Evolutionary conservation across 2,113 vertebrate genomes (phyloP), one percentile per base, ranked within the genome.

Genomic region (Archocentrus centrarchus): DNA sequence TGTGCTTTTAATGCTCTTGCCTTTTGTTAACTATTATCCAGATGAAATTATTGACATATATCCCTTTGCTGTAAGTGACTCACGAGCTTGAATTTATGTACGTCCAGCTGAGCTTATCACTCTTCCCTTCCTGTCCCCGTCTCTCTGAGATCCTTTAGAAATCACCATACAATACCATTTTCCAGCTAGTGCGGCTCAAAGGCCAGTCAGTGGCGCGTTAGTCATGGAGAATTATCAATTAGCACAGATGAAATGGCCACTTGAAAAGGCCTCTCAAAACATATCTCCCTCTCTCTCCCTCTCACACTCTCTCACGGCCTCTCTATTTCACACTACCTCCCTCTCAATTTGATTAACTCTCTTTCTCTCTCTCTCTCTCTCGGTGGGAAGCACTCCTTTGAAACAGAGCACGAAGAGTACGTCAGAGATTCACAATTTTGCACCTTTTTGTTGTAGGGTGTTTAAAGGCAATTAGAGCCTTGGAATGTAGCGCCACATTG

Each of bases 151-250:
- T 86, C 87, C 89, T 85, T 92, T 83, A 89, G 81, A 93, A 94
- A 93, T 92, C 84, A 86, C 82, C 82, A 85, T 81, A 91, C 86
- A 90, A 91, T 91, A 44, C 81, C 75, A 90, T 92, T 92, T 90
- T 91, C 86, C 91, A 92, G 89, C 89, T 64, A 77, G 83, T 2
- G 22, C 18, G 57, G 79, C 91, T 94, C 91, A 92, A 92, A 94
- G 92, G 93, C 93, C 87, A 89, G 88, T 87, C 83, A 83, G 86
- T 81, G 55, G 88, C 64, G 58, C 58, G 87, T 94, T 92, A 95
- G 92, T 93, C 91, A 92, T 66, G 88, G 90, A 84, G 90, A 89
- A 93, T 94, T 95, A 94, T 93, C 93, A 95, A 94, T 95, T 95
- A 94, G 91, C 88, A 87, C 87, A 91, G 89, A 90, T 94, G 92